Evolutionary conservation across 2,113 vertebrate genomes (phyloP), one percentile per base, ranked within the genome.

Genomic region (Dromas ardeola): DNA sequence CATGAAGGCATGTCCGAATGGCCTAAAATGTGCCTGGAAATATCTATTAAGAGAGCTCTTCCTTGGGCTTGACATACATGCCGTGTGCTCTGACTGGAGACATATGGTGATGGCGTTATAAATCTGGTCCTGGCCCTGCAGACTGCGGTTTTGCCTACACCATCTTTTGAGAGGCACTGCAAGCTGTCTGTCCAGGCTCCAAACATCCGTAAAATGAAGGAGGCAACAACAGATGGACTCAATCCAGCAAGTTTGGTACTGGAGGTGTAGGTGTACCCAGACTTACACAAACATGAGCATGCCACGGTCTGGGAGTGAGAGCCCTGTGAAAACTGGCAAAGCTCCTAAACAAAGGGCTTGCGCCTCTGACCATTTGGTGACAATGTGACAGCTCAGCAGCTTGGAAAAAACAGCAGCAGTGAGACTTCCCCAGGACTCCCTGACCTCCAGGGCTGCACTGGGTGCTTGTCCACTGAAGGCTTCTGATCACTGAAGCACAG

Each of bases 121-220:
- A 96, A 86, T 77, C 89, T 89, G 89, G 63, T 67, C 30, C 81
- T 95, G 70, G 70, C 47, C 71, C 53, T 80, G 86, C 82, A 88
- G 91, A 42, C 18, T 3, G 2, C 26, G 63, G 40, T 52, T 74
- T 84, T 94, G 82, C 81, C 79, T 58, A 52, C 65, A 53, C 38
- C 27, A 12, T 67, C n/a, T 90, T 81, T 71, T 82, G n/a, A 77
- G 58, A 80, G 25, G 71, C 59, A 38, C 58, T 56, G 76, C 65
- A 90, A 84, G 50, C 63, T 76, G 52, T 90, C 43, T 67, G 56
- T 38, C 79, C 67, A 56, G 58, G 43, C 83, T 83, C 71, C 76
- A 76, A 83, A 63, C 17, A 83, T 67, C 71, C 30, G 3, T 53
- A 52, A 82, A 82, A 61, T 1, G 22, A 87, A 59, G 86, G 30